phyloP scores from a whole-genome alignment of 2,797 vertebrate genomes.

The Tokudaia tokunoshimensis region DNA sequence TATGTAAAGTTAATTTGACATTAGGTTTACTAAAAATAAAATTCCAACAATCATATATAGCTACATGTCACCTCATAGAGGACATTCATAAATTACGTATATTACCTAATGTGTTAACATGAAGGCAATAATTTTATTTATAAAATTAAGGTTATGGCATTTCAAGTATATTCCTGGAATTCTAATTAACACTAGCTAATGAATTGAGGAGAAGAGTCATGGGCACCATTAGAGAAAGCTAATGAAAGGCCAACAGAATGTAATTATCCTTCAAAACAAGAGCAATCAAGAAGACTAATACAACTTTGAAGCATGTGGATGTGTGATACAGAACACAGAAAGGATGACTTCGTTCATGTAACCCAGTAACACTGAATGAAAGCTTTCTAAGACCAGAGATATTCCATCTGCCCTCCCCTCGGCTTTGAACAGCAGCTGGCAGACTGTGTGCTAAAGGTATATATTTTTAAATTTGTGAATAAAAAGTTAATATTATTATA shows the following conservation, averaged over 20 bases:
- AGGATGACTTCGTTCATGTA: neutral
- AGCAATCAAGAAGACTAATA: neutral
- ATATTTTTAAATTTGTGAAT: neutral
- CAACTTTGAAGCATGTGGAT: conserved; percentile 33
- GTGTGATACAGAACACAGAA: neutral
- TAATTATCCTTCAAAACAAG: conserved; percentile 72
- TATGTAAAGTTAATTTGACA: conserved; percentile 55
- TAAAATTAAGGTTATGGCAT: conserved; percentile 71
- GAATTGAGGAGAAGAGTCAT: conserved; percentile 59
- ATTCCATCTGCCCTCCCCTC: neutral
- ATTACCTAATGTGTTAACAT: conserved; percentile 40
- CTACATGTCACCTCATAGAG: neutral
- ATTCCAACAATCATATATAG: neutral
- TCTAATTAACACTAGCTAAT: conserved; percentile 79
- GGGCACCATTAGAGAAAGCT: neutral
- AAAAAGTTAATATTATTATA: neutral
- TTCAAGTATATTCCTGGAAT: conserved; percentile 74
- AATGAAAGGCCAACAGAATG: conserved; percentile 68
- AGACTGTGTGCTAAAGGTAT: neutral
- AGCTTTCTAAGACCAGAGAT: neutral
- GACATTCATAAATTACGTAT: conserved; percentile 31
- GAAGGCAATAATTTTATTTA: conserved; percentile 62
- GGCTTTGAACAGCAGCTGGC: neutral
- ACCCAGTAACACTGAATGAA: neutral
- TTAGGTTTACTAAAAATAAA: neutral